Conservation (phyloP, 92 coral and sea anemone species). For the Parazoanthus atlanticus region DNA sequence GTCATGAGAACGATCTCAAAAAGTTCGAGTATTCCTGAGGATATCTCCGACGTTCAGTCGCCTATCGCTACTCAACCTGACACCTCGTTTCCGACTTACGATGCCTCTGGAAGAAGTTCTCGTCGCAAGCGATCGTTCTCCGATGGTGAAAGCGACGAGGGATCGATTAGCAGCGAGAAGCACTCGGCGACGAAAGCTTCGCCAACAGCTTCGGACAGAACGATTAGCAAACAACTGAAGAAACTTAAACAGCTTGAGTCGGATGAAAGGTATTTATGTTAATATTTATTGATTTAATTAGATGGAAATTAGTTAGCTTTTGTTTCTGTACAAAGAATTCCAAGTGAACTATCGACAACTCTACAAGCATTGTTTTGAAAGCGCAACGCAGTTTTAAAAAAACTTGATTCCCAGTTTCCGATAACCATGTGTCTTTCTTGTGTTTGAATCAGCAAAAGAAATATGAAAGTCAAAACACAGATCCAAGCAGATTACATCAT, state of each 20-base stretch:
- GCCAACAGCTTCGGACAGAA: constrained; percentile 79
- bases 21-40: constrained; percentile 74
- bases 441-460: not conserved
- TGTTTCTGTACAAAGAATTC: not conserved
- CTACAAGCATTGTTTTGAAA: not conserved
- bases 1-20: constrained; percentile 51
- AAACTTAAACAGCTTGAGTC: constrained; percentile 73
- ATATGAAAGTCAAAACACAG: not conserved
- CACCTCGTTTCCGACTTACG: constrained; percentile 73
- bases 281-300: not conserved
- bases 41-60: constrained; percentile 73
- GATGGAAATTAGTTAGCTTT: not conserved
- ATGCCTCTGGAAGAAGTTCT: constrained; percentile 46
- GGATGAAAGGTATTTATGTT: constrained; percentile 70
- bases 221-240: constrained; percentile 80
- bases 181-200: constrained; percentile 63
- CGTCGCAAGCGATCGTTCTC: constrained; percentile 76
- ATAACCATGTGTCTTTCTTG: not conserved
- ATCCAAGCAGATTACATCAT: not conserved
- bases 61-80: constrained; percentile 67
- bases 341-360: not conserved
- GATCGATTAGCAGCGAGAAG: constrained; percentile 62
- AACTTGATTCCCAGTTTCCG: not conserved
- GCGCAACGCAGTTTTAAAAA: not conserved
- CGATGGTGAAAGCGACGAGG: constrained; percentile 92